phyloP scores from a whole-genome alignment of 2,888 invertebrate genomes.

The Sialis fuliginosa region DNA sequence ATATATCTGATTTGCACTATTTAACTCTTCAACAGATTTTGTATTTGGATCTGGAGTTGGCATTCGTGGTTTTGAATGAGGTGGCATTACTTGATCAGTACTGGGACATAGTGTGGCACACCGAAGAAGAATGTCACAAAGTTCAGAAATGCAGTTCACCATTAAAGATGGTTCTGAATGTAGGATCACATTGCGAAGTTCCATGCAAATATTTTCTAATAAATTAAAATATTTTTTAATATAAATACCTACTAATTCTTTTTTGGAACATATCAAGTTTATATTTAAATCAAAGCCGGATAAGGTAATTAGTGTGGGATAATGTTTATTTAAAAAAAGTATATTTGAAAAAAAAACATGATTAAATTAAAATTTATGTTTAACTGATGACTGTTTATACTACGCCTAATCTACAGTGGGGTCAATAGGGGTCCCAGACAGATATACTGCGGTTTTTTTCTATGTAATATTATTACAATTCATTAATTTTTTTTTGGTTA shows the following conservation, averaged over 20 bases:
- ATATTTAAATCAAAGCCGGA: too few relatives aligned
- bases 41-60: slow-evolving; percentile 12
- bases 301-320: too few relatives aligned
- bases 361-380: too few relatives aligned
- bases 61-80: slow-evolving; percentile 27
- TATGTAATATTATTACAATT: too few relatives aligned
- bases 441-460: too few relatives aligned
- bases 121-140: slow-evolving; percentile 36
- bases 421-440: too few relatives aligned
- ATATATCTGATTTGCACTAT: background rate
- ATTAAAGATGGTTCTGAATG: background rate
- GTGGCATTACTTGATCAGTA: slow-evolving; percentile 32
- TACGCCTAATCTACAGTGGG: too few relatives aligned
- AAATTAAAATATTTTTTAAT: background rate
- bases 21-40: slow-evolving; percentile 14
- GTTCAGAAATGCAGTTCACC: slow-evolving; percentile 13
- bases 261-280: too few relatives aligned
- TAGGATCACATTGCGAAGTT: background rate
- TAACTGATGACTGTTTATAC: too few relatives aligned
- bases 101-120: slow-evolving; percentile 33
- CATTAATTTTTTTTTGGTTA: too few relatives aligned
- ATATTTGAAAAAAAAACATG: too few relatives aligned
- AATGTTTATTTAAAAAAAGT: too few relatives aligned
- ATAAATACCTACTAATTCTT: background rate
- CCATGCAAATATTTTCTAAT: slow-evolving; percentile 1